Percentiles rank a stretch among this genome's conserved stretches.
Conservation (phyloP, 2,888 invertebrate species). For the Tuberolachnus salignus region DNA sequence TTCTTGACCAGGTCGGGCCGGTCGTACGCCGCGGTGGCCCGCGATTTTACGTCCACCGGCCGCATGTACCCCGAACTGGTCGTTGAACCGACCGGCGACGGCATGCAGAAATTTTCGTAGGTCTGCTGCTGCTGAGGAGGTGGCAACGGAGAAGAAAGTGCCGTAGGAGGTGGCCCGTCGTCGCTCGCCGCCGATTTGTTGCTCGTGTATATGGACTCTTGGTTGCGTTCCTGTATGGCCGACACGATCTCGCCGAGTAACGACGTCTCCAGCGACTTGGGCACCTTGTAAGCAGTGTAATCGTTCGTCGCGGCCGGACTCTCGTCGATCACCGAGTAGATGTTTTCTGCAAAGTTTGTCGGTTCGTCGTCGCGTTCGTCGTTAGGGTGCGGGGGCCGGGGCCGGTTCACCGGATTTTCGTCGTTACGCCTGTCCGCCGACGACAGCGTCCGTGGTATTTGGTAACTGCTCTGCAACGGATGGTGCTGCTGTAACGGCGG, state of each 20-base stretch:
- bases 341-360: constrained; percentile 68
- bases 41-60: constrained; percentile 67
- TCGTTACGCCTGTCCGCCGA: background rate
- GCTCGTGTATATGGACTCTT: constrained; percentile 85
- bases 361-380: constrained; percentile 5
- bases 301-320: constrained; percentile 67
- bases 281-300: constrained; percentile 60
- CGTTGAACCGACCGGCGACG: constrained; percentile 60
- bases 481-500: constrained; percentile 58
- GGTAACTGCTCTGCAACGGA: background rate
- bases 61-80: constrained; percentile 66
- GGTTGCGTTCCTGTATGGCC: constrained; percentile 84
- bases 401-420: background rate
- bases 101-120: constrained; percentile 60
- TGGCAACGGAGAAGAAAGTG: too few relatives aligned
- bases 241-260: constrained; percentile 84
- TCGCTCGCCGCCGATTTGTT: constrained; percentile 60
- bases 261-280: constrained; percentile 63
- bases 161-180: background rate
- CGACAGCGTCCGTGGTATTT: background rate
- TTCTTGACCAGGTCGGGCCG: constrained; percentile 47
- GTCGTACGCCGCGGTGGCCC: background rate
- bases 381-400: background rate
- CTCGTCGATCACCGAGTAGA: constrained; percentile 87
- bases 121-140: constrained; percentile 59